phyloP scores from a whole-genome alignment of 2,113 vertebrate species.

The Phalacrocorax pelagicus region DNA sequence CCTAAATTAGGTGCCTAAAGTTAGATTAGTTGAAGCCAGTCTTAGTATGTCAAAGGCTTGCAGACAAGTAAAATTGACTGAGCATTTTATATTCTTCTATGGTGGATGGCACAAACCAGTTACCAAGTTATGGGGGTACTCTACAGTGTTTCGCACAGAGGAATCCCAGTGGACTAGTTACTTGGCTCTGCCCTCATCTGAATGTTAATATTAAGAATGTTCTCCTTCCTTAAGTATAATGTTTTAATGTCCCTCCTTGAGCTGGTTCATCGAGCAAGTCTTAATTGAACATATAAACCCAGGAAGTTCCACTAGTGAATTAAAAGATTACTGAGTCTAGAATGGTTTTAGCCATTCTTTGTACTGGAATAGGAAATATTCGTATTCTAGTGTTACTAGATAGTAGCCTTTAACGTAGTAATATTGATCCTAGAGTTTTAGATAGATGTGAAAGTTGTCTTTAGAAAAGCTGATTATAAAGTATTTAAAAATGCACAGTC shows the following conservation, averaged over 20 bases:
- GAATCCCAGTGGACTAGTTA: background rate
- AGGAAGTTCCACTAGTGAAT: background rate
- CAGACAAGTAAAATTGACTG: background rate
- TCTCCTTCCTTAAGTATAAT: background rate
- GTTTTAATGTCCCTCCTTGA: background rate
- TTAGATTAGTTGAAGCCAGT: background rate
- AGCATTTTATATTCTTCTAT: fast-evolving
- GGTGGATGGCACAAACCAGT: background rate
- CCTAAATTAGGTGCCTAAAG: background rate
- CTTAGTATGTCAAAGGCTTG: background rate
- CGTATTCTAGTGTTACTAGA: background rate
- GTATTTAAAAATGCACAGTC: background rate
- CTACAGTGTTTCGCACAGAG: background rate
- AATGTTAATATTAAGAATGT: background rate
- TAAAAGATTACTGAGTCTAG: background rate
- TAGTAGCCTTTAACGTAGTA: background rate
- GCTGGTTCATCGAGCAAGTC: background rate
- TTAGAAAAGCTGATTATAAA: background rate
- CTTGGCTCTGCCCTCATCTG: background rate
- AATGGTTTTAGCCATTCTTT: background rate
- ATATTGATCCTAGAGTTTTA: background rate
- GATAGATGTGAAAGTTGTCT: background rate
- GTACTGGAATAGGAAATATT: background rate
- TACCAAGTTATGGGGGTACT: background rate
- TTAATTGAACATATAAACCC: background rate